Evolutionary conservation across 1,140 invertebrate genomes (phyloP).

Genomic region (Ostrea denselamellosa): DNA sequence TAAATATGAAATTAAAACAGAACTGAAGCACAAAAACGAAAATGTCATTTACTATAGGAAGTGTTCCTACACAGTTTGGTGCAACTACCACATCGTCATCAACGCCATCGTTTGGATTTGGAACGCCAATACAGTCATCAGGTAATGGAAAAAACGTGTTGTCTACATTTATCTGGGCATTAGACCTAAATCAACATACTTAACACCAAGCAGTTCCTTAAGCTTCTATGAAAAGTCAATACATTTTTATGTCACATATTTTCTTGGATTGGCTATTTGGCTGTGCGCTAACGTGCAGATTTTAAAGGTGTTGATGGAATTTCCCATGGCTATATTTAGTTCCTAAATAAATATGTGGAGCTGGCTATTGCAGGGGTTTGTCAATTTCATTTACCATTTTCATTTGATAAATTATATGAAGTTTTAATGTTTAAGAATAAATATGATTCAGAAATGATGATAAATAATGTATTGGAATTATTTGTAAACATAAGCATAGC

Average conservation of each 20-base stretch:
- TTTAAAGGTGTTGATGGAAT: background rate
- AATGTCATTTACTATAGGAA: background rate
- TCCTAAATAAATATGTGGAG: too few species aligned
- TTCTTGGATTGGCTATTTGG: background rate
- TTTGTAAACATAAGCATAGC: too few species aligned
- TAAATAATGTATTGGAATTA: too few species aligned
- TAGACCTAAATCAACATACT: background rate
- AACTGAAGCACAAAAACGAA: background rate
- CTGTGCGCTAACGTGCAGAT: background rate
- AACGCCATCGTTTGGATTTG: conserved; percentile 61
- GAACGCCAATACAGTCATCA: conserved; percentile 56
- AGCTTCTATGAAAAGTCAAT: too few species aligned
- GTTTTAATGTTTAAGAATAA: too few species aligned
- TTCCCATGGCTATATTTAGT: conserved; percentile 3
- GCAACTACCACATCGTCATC: conserved; percentile 24
- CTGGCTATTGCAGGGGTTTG: background rate
- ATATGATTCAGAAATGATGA: too few species aligned
- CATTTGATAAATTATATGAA: background rate
- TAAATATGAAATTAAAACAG: background rate
- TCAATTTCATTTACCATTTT: conserved; percentile 1
- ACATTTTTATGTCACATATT: too few species aligned
- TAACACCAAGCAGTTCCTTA: too few species aligned
- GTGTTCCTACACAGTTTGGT: background rate
- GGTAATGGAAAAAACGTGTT: background rate
- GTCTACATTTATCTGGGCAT: background rate